phyloP scores from a whole-genome alignment of 2,888 invertebrate genomes.

The Dexiosoma caninum region DNA sequence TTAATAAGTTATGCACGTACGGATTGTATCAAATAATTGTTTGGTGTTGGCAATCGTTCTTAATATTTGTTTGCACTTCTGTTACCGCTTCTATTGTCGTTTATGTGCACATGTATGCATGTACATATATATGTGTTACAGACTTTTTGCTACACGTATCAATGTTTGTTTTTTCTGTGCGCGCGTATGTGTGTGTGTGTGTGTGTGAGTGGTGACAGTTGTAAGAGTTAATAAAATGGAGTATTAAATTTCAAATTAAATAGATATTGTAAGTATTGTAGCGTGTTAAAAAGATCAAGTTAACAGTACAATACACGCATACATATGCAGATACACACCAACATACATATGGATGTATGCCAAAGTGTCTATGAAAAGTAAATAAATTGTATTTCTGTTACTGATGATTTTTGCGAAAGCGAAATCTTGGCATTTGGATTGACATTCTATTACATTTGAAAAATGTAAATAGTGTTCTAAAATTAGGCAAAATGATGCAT shows the following conservation, averaged over 20 bases:
- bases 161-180: neutral
- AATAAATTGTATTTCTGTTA: neutral
- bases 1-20: too few relatives aligned
- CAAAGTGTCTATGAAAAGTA: too few relatives aligned
- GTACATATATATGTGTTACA: too few relatives aligned
- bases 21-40: too few relatives aligned
- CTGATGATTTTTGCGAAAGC: too few relatives aligned
- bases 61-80: neutral
- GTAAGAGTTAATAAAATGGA: slow-evolving; percentile 4
- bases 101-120: neutral
- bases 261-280: too few relatives aligned
- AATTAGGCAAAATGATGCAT: too few relatives aligned
- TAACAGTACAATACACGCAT: too few relatives aligned
- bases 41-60: neutral
- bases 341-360: too few relatives aligned
- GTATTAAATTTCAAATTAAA: slow-evolving; percentile 27
- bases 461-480: too few relatives aligned
- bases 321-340: too few relatives aligned
- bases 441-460: too few relatives aligned
- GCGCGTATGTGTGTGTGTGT: neutral
- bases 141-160: neutral
- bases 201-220: neutral
- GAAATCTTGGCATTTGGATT: slow-evolving; percentile 17
- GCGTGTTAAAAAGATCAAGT: neutral
- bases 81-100: neutral